Evolutionary conservation across 2,888 invertebrate genomes (phyloP), one percentile per base, ranked within the genome.

Genomic region (Zaprionus lineosus): DNA sequence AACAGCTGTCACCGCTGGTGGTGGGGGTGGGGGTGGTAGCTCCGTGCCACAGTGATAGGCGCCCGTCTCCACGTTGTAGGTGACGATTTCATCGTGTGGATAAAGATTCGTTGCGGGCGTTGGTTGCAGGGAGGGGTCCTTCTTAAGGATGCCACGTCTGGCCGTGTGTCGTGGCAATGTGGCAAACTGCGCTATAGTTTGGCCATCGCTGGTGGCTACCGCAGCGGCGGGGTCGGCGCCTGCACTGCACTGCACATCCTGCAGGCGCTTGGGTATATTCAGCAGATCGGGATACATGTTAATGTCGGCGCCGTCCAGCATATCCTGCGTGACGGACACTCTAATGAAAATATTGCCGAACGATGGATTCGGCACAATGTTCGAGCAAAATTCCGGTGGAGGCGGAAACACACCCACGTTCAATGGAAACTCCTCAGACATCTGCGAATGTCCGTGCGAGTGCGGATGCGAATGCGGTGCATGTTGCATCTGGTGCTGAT

Each of bases 271-370:
- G 46, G 94, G 93, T 72, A 94, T 93, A 87, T 94, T 95, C 70
- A 96, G 90, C 56, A 96, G 91, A 89, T 96, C 96, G 33, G 96
- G 96, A 89, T 95, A 96, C 86, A 95, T 93, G 59, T 94, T 93
- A 39, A 92, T 91, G 83, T 92, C 92, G 67, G 92, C 91, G 21
- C 92, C 91, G 53, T 90, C 90, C 29, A 90, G 76, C 76, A 94
- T 92, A 63, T 96, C 95, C 90, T 95, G 95, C 58, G 93, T 93
- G 75, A 94, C 92, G 6, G 94, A 93, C 41, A 96, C 95, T 64
- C 96, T 95, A 89, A 96, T 96, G 91, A 95, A 96, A 81, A 96
- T 95, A 88, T 95, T 96, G 19, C 90, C 90, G 55, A 89, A 90
- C 1, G 88, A 85, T 11, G 90, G 89, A 75, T 90, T 90, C 39